A percentile compares a stretch with the other conserved stretches of the same genome.
phyloP scores from a whole-genome alignment of 2,888 invertebrate species.

The Scaeva pyrastri region DNA sequence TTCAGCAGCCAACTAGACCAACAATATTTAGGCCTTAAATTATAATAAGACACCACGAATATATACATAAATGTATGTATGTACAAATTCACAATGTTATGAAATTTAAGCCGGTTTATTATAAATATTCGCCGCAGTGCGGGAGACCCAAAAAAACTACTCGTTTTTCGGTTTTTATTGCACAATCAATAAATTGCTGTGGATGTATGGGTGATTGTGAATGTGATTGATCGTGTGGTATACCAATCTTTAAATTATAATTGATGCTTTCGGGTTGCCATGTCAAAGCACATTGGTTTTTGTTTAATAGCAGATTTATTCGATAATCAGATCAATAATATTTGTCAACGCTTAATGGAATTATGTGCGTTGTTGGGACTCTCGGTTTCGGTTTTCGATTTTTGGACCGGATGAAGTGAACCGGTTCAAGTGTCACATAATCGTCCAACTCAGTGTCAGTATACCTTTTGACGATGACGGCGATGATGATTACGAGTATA shows the following conservation, averaged over 20 bases:
- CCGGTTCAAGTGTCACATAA: conserved; percentile 35
- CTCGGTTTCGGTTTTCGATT: too few relatives aligned
- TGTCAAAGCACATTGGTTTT: conserved; percentile 33
- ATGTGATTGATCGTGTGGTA: conserved; percentile 28
- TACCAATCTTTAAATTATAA: background rate
- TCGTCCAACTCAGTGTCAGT: conserved; percentile 1
- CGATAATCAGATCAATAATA: conserved; percentile 51
- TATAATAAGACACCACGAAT: background rate
- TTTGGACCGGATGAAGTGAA: conserved; percentile 14
- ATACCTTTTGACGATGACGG: background rate
- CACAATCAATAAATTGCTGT: background rate
- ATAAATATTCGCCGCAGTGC: conserved; percentile 25
- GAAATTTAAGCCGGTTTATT: conserved; percentile 42
- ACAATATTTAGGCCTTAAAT: conserved; percentile 5
- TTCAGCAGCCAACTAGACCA: background rate
- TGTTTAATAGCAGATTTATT: conserved; percentile 30
- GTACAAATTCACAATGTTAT: conserved; percentile 16
- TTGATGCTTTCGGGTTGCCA: conserved; percentile 37
- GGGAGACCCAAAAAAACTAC: conserved; percentile 1
- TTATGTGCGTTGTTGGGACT: background rate
- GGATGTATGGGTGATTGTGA: background rate
- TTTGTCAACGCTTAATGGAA: conserved; percentile 55
- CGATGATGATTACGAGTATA: background rate
- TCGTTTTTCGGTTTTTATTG: too few relatives aligned
- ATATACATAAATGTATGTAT: too few relatives aligned